These are phyloP conservation scores for Liparis tanakae DNA, from an alignment of 2,797 vertebrate genomes.

Conservation along the genomic window DNA sequence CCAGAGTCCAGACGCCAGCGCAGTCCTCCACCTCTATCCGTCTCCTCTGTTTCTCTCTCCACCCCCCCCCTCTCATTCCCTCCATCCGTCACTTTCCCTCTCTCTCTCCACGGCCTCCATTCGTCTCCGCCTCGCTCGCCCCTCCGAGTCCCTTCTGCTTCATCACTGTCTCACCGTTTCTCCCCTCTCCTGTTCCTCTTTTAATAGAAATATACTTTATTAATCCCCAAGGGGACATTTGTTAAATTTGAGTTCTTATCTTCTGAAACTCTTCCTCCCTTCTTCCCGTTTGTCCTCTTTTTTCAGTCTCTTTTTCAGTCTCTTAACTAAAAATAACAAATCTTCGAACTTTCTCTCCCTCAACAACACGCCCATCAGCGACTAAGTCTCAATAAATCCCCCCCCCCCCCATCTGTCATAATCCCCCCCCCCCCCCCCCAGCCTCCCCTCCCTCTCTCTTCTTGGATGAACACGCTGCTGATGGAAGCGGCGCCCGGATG, in stretches of 20 bases:
- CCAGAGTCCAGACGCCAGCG: conserved; percentile 56
- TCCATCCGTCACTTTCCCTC: conserved; percentile 63
- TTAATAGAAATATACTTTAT: no score
- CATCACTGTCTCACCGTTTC: conserved; percentile 60
- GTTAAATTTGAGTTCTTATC: no score
- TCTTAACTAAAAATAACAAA: conserved; percentile 2
- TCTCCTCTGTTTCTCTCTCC: conserved; percentile 55
- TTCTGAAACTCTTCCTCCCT: conserved; percentile 20
- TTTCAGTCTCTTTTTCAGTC: conserved; percentile 33
- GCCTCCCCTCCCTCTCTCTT: conserved; percentile 39
- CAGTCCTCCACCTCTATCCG: conserved; percentile 67
- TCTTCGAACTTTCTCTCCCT: conserved; percentile 39
- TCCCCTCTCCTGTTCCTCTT: conserved; percentile 21
- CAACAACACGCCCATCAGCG: conserved; percentile 38
- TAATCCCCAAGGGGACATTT: no score
- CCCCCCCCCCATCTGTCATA: conserved; percentile 30
- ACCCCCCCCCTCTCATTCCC: conserved; percentile 49
- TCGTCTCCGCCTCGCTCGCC: conserved; percentile 59
- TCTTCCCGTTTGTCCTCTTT: conserved; percentile 32
- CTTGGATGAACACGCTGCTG: conserved; percentile 55
- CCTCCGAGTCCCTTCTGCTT: conserved; percentile 58
- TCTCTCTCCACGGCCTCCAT: conserved; percentile 51
- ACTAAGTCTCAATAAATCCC: conserved; percentile 17
- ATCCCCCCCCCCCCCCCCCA: neutral
- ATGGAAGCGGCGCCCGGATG: conserved; percentile 65